A percentile compares a stretch with the other conserved stretches of the same genome.
Conservation (phyloP, 1,140 invertebrate species). For the Drosophila repletoides region DNA sequence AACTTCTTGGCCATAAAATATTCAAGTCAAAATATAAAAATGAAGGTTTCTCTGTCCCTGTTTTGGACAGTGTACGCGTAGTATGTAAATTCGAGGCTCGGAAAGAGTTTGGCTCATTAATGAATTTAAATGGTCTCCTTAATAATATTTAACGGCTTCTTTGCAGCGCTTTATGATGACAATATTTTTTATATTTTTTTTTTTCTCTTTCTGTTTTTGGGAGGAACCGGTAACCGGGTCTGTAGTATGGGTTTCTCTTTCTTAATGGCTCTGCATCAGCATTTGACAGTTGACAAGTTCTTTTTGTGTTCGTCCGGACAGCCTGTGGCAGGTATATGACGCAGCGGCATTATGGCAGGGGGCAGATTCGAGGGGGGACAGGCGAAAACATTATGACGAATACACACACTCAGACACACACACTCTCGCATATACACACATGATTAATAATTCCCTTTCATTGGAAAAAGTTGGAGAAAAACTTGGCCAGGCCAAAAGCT, state of each 20-base stretch:
- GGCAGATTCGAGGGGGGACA: not conserved
- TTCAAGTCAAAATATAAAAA: too few species aligned
- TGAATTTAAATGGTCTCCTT: constrained; percentile 82
- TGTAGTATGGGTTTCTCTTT: constrained; percentile 60
- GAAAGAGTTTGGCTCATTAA: constrained; percentile 73
- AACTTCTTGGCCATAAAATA: too few species aligned
- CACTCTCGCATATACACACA: not conserved
- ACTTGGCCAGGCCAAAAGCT: constrained; percentile 60
- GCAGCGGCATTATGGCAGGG: not conserved
- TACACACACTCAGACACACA: not conserved
- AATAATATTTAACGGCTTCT: constrained; percentile 82
- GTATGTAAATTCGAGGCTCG: constrained; percentile 63
- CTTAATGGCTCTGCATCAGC: constrained; percentile 74
- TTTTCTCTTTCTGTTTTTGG: not conserved
- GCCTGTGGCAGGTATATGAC: not conserved
- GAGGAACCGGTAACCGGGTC: constrained; percentile 1
- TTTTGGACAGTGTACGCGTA: too few species aligned
- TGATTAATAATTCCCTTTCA: constrained; percentile 78
- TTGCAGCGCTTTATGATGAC: constrained; percentile 82
- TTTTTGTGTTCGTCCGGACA: constrained; percentile 45
- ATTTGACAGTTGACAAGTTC: constrained; percentile 80
- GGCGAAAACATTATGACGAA: constrained; percentile 52
- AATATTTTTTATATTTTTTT: constrained; percentile 60
- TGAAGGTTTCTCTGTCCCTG: too few species aligned
- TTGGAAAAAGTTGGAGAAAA: constrained; percentile 27